Conservation (phyloP, 2,888 invertebrate species). For the Ernsta delagoae region DNA sequence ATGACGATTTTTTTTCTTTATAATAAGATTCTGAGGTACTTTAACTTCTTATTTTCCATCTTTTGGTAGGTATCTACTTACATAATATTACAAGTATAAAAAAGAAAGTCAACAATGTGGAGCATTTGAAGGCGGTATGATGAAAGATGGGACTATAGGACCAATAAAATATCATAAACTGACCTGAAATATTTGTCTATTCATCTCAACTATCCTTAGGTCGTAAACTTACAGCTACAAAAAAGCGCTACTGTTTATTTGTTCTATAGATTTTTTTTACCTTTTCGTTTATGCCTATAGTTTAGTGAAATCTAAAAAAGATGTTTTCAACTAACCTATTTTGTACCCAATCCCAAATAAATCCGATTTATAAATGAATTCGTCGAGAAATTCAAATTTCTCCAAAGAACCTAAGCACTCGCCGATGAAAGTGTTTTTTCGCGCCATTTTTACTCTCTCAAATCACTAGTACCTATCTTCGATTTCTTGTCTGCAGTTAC, state of each 20-base stretch:
- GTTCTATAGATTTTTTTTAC: conserved; percentile 13
- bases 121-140: conserved; percentile 18
- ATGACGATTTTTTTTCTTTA: too few relatives aligned
- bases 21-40: too few relatives aligned
- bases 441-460: too few relatives aligned
- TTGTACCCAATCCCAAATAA: too few relatives aligned
- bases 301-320: too few relatives aligned
- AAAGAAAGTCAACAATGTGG: conserved; percentile 30
- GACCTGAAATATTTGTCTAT: conserved; percentile 25
- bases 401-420: too few relatives aligned
- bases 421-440: too few relatives aligned
- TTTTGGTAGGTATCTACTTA: not conserved
- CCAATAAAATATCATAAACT: conserved; percentile 35
- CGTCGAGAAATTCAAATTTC: too few relatives aligned
- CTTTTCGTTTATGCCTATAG: not conserved
- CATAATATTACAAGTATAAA: not conserved
- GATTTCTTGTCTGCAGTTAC: too few relatives aligned
- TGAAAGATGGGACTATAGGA: conserved; percentile 29
- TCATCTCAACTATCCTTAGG: conserved; percentile 15
- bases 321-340: too few relatives aligned
- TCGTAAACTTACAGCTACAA: conserved; percentile 24
- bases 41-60: not conserved
- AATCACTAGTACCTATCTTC: too few relatives aligned
- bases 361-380: too few relatives aligned
- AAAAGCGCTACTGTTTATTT: conserved; percentile 31